Conservation (phyloP, 2,797 vertebrate species). For the Otolemur crassicaudatus region DNA sequence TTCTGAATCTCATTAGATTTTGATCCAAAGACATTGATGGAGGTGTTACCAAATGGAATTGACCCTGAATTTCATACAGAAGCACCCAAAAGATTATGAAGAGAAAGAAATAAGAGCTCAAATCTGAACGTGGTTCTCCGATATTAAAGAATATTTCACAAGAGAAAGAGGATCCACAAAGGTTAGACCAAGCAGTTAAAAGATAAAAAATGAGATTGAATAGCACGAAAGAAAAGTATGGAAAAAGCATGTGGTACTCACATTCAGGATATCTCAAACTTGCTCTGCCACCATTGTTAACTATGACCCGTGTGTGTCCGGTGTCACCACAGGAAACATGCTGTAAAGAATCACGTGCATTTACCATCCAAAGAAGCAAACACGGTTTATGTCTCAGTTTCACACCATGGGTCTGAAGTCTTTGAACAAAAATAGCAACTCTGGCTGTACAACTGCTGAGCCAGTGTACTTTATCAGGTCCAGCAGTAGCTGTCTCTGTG, state of each 20-base stretch:
- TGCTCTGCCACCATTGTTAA: background rate
- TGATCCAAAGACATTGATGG: background rate
- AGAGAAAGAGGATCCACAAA: background rate
- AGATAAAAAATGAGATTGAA: background rate
- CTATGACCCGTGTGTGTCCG: background rate
- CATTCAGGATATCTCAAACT: background rate
- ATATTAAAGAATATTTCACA: background rate
- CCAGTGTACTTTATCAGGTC: background rate
- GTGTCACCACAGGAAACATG: background rate
- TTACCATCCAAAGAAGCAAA: slow-evolving; percentile 1
- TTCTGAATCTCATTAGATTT: background rate
- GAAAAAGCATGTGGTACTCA: background rate
- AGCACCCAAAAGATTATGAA: background rate
- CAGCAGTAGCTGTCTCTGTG: background rate
- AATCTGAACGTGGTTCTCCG: background rate
- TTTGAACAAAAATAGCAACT: slow-evolving; percentile 53
- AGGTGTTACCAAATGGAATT: background rate
- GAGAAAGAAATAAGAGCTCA: background rate
- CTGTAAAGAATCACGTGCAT: background rate
- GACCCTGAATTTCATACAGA: background rate
- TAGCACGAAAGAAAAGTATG: background rate
- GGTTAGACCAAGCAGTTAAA: background rate
- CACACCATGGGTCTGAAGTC: background rate
- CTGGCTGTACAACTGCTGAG: background rate
- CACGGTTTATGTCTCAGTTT: background rate